A percentile compares a stretch with the other conserved stretches of the same genome.
Evolutionary conservation across 2,797 vertebrate genomes (phyloP).

Genomic region (Parauchenoglanis punctatus): DNA sequence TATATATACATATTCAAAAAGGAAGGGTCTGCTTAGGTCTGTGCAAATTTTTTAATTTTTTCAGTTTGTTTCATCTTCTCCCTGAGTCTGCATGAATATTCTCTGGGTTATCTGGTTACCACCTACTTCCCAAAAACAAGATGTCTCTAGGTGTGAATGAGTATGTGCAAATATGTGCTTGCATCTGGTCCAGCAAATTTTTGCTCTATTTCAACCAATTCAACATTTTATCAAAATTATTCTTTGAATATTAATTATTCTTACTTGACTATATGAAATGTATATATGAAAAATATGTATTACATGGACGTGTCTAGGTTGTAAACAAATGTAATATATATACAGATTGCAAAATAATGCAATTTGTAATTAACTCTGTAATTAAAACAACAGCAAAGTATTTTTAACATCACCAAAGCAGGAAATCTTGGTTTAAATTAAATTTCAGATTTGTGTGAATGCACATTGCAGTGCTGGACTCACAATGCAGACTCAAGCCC

Average conservation of each 20-base stretch:
- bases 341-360: not conserved
- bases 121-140: too few species aligned
- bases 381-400: not conserved
- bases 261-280: not conserved
- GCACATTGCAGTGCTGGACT: not conserved
- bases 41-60: too few species aligned
- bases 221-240: not conserved
- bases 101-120: too few species aligned
- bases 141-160: too few species aligned
- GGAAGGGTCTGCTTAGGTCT: too few species aligned
- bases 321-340: not conserved
- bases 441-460: not conserved
- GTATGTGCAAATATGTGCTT: too few species aligned
- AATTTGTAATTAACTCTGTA: too few species aligned
- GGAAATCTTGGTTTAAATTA: not conserved
- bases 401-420: not conserved
- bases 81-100: too few species aligned
- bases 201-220: not conserved
- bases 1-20: too few species aligned
- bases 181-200: too few species aligned
- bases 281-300: not conserved
- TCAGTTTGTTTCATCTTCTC: too few species aligned
- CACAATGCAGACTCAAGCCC: not conserved
- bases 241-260: not conserved
- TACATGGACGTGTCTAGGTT: not conserved